A percentile compares a stretch with the other conserved stretches of the same genome.
phyloP scores from a whole-genome alignment of 2,888 invertebrate genomes.

The Anoncus sp. region DNA sequence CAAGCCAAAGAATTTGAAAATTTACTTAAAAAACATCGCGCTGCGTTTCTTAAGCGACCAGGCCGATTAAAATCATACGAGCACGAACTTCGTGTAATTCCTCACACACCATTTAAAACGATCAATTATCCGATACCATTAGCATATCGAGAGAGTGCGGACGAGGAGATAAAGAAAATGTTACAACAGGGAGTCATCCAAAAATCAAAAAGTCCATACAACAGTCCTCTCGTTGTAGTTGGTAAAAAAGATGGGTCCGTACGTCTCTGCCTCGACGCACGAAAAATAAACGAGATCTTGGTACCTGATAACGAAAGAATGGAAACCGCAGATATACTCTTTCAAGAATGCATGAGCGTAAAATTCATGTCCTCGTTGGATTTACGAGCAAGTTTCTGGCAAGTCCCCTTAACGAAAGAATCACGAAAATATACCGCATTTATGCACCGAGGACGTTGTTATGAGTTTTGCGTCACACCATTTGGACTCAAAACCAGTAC shows the following conservation, averaged over 20 bases:
- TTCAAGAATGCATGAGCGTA: neutral
- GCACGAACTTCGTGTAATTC: neutral
- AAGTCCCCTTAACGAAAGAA: no score
- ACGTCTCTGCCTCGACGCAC: neutral
- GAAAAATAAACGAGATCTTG: neutral
- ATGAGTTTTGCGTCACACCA: no score
- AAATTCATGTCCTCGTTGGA: no score
- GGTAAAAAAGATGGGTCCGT: neutral
- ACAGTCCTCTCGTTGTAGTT: no score
- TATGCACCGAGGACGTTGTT: no score
- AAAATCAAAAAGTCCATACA: conserved; percentile 4
- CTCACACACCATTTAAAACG: conserved; percentile 8
- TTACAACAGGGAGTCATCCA: neutral
- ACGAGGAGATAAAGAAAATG: conserved; percentile 2
- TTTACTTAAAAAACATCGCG: neutral
- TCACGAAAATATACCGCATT: no score
- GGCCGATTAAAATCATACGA: neutral
- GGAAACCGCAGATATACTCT: neutral
- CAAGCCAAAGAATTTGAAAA: conserved; percentile 4
- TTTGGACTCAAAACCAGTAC: no score
- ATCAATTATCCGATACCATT: conserved; percentile 8
- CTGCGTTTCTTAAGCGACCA: neutral
- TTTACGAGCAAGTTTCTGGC: no score
- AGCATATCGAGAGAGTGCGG: conserved; percentile 16
- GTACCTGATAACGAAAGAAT: neutral